Evolutionary conservation across 2,113 vertebrate species (phyloP), one percentile per base, ranked within the genome.

Genomic region (Thalassoma bifasciatum): DNA sequence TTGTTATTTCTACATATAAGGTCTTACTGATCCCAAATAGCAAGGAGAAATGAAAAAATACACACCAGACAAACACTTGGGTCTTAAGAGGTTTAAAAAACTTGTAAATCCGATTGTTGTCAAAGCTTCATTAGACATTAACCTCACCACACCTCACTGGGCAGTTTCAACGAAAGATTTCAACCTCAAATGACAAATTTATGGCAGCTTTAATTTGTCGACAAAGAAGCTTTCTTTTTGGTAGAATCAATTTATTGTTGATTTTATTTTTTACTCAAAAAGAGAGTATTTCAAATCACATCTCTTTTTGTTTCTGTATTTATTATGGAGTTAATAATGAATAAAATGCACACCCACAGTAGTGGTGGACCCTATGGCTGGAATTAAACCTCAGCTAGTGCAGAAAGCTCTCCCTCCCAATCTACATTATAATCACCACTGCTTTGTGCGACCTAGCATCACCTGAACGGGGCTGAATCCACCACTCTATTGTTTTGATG

Each of bases 391-490:
- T 52, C 50, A 23, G 52, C 57, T 73, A 42, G 56, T 67, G 42
- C 52, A 82, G 61, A 30, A 63, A 59, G 67, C 50, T 52, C 37
- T 53, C 44, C 10, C 42, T 71, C 22, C 40, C 44, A 22, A 0
- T 46, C 61, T 71, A 37, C 44, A 57, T 46, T 30, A 61, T 68
- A 59, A 53, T 49, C 70, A 68, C 66, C 46, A 24, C 26, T 26
- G 66, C 16, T 44, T 57, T 21, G 26, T 71, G 46, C 44, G 75
- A 66, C 63, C 51, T 66, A 1, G 24, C 60, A 34, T 82, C 74
- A 82, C 56, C 72, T 75, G 72, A 85, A 69, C 79, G 72, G 82
- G 23, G 24, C 63, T 3, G 3, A 65, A 68, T 52, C 74, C 74
- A 67, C 67, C 59, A 2, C 40, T 61, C 73, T 77, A 73, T 76